Percentiles rank a stretch among this genome's conserved stretches.
Evolutionary conservation across 2,888 invertebrate genomes (phyloP).

Genomic region (Dinocampus coccinellae): DNA sequence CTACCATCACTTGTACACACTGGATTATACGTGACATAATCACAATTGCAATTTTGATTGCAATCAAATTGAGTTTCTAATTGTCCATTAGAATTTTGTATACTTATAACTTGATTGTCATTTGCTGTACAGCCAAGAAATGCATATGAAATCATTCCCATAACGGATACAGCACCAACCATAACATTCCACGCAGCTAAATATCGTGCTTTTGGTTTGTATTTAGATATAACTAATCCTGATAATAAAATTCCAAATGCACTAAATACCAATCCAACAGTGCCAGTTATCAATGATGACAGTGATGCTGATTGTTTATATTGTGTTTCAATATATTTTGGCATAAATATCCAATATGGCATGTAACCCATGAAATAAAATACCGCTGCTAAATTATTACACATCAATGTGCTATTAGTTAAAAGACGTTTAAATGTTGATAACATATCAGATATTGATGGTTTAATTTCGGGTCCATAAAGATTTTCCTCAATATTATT

Average conservation of each 20-base stretch:
- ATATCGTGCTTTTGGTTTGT: slow-evolving; percentile 76
- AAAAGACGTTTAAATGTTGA: slow-evolving; percentile 75
- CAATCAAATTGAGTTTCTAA: slow-evolving; percentile 71
- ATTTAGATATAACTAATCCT: slow-evolving; percentile 77
- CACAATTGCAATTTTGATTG: slow-evolving; percentile 77
- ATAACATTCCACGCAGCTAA: slow-evolving; percentile 80
- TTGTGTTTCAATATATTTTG: slow-evolving; percentile 87
- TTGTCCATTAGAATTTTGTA: slow-evolving; percentile 65
- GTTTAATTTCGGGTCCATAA: slow-evolving; percentile 53
- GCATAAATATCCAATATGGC: slow-evolving; percentile 85
- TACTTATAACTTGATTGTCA: slow-evolving; percentile 70
- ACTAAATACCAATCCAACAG: slow-evolving; percentile 78
- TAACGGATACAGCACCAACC: slow-evolving; percentile 75
- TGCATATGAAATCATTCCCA: slow-evolving; percentile 76
- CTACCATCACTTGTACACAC: slow-evolving; percentile 78
- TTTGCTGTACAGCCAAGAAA: slow-evolving; percentile 78
- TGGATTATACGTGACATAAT: slow-evolving; percentile 80
- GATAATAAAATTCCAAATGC: slow-evolving; percentile 79
- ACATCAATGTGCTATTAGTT: slow-evolving; percentile 78
- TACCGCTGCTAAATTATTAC: slow-evolving; percentile 80
- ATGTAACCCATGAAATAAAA: slow-evolving; percentile 81
- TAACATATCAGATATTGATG: slow-evolving; percentile 73
- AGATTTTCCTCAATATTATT: not conserved
- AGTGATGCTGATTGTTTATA: slow-evolving; percentile 82
- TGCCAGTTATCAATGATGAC: slow-evolving; percentile 82